Conservation (phyloP, 2,888 invertebrate species). For the Eristalinus sepulchralis region DNA sequence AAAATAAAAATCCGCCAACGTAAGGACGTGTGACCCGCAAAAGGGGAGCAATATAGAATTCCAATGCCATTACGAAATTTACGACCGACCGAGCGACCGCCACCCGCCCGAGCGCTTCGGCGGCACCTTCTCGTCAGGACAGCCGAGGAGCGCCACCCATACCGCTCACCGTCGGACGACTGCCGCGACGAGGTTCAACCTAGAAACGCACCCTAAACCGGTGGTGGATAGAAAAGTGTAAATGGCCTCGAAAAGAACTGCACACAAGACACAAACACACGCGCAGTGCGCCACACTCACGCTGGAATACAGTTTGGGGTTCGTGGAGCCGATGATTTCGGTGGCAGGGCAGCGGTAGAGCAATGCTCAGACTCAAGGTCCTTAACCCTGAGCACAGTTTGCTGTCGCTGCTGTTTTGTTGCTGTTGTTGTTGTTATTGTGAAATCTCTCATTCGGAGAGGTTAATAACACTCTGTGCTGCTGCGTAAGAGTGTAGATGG, state of each 20-base stretch:
- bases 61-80: slow-evolving; percentile 70
- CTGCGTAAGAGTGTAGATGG: slow-evolving; percentile 52
- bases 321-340: slow-evolving; percentile 62
- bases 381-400: slow-evolving; percentile 62
- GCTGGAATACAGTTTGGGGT: slow-evolving; percentile 27
- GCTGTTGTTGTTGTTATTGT: slow-evolving; percentile 14
- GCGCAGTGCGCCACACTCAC: slow-evolving; percentile 20
- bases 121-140: slow-evolving; percentile 48
- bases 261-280: slow-evolving; percentile 29
- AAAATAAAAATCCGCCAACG: slow-evolving; percentile 60
- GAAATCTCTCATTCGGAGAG: slow-evolving; percentile 53
- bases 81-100: slow-evolving; percentile 30
- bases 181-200: slow-evolving; percentile 28
- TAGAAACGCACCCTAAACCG: slow-evolving; percentile 67
- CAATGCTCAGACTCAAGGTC: slow-evolving; percentile 61
- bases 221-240: slow-evolving; percentile 63
- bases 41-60: slow-evolving; percentile 62
- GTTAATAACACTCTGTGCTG: slow-evolving; percentile 62
- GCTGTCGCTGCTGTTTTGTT: not conserved
- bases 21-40: slow-evolving; percentile 66
- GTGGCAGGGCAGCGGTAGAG: slow-evolving; percentile 27
- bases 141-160: not conserved
- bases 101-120: slow-evolving; percentile 39
- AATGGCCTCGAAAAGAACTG: slow-evolving; percentile 59
- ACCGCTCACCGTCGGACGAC: not conserved